These are phyloP conservation scores for Centropristis striata DNA, from an alignment of 2,113 vertebrate genomes.

Conservation along the genomic window DNA sequence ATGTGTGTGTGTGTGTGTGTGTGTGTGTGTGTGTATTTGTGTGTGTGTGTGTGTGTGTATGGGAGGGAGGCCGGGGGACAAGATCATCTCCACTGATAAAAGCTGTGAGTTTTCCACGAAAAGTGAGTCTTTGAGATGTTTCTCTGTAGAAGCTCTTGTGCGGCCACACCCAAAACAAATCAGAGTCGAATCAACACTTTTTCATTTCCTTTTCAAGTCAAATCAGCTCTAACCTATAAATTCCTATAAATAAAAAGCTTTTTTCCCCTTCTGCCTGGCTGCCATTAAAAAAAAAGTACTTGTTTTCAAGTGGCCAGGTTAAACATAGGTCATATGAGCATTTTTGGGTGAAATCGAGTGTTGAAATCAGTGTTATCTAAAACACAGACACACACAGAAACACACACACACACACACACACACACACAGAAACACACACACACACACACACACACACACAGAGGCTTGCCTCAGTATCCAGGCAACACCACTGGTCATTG, in stretches of 20 bases:
- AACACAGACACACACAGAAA: no score
- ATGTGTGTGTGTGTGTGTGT: background rate
- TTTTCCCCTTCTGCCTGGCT: background rate
- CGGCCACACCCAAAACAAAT: slow-evolving; percentile 45
- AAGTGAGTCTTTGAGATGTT: slow-evolving; percentile 25
- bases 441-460: slow-evolving; percentile 1
- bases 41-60: background rate
- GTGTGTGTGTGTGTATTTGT: slow-evolving; percentile 1
- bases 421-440: background rate
- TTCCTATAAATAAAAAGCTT: background rate
- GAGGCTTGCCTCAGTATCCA: slow-evolving; percentile 60
- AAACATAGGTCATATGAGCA: background rate
- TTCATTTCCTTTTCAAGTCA: slow-evolving; percentile 13
- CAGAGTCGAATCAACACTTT: slow-evolving; percentile 30
- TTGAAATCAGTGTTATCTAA: slow-evolving; percentile 28
- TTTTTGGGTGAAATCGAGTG: slow-evolving; percentile 12
- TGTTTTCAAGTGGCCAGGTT: background rate
- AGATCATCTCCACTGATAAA: slow-evolving; percentile 38
- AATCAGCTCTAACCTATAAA: slow-evolving; percentile 25
- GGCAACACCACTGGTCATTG: slow-evolving; percentile 71
- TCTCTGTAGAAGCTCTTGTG: slow-evolving; percentile 14
- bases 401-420: background rate
- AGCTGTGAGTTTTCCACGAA: slow-evolving; percentile 28
- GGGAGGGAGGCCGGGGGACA: background rate
- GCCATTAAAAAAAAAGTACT: slow-evolving; percentile 4